Evolutionary conservation across 1,140 invertebrate species (phyloP), one percentile per base, ranked within the genome.

Genomic region (Holotrichia oblita): DNA sequence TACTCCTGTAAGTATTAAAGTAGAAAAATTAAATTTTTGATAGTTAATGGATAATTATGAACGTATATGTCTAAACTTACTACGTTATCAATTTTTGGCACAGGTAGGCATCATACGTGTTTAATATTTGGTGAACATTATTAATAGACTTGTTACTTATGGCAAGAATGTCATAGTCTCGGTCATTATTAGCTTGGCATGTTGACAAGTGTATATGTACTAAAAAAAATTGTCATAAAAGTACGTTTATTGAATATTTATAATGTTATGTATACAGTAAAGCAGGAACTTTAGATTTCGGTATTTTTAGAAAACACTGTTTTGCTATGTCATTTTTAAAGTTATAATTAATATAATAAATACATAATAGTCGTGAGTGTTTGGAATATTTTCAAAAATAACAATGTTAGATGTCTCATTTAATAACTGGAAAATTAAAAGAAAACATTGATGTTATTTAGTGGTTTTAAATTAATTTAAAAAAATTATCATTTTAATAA

Each of bases 1-100:
- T 83, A 87, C 90, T 82, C 96, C 96, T 79, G 96, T 96, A 90
- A 91, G 92, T 93, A 74, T 69, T 44, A 40, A 78, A 77, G 73
- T 27, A 10, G 17, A 24, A 24, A 17, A 73, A 40, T n/a, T 12
- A 9, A 0, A 3, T 74, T 74, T 72, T 34, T 20, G 61, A 73
- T 73, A 14, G 9, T 73, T 40, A 41, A 74, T 4, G 40, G 6
- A 41, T 69, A 69, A 69, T 34, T 69, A 34, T 69, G 6, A 17
- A 12, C 24, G 6, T 27, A 14, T 27, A 7, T 55, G 14, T 17
- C n/a, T 17, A 44, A 61, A 20, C 7, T 48, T 2, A 48, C 44
- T 48, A 20, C 59, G 59, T 61, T 69, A 10, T 69, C 24, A 34
- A 69, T 69, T 69, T 69, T 27, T 69, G 22, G 22, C 22, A 69